phyloP scores from a whole-genome alignment of 2,888 invertebrate species.

The Drosophila neonasuta region DNA sequence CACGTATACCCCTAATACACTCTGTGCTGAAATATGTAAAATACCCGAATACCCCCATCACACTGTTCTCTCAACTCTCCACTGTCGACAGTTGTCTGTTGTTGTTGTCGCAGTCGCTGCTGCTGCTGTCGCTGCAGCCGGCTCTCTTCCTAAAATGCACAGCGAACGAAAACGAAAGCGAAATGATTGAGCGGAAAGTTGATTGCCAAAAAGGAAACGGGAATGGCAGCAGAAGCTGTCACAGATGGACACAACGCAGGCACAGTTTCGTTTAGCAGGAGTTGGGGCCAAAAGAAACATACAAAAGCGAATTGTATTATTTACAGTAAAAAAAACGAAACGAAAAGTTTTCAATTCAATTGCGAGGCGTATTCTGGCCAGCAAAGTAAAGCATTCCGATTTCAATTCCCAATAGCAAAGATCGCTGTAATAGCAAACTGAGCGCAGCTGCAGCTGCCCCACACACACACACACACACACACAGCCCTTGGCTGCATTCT shows the following conservation, averaged over 20 bases:
- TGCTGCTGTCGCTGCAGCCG: conserved; percentile 5
- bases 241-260: conserved; percentile 18
- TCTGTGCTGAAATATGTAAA: conserved; percentile 39
- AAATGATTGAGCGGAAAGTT: conserved; percentile 38
- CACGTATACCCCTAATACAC: conserved; percentile 16
- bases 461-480: conserved; percentile 24
- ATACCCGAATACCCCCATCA: conserved; percentile 33
- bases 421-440: conserved; percentile 52
- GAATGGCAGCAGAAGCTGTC: conserved; percentile 32
- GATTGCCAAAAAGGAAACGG: conserved; percentile 44
- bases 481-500: conserved; percentile 29
- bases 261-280: not conserved
- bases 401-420: conserved; percentile 30
- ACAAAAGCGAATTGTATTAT: conserved; percentile 48
- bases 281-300: conserved; percentile 37
- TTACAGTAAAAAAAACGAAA: conserved; percentile 42
- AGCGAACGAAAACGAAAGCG: conserved; percentile 49
- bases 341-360: conserved; percentile 64
- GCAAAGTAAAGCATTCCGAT: conserved; percentile 41
- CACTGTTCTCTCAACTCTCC: conserved; percentile 18
- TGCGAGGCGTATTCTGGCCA: conserved; percentile 26
- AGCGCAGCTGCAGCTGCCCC: conserved; percentile 54
- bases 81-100: conserved; percentile 37
- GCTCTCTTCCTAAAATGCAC: conserved; percentile 16
- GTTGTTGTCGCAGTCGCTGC: not conserved